Evolutionary conservation across 64 coral and sea anemone species (phyloP), one percentile per base, ranked within the genome.

Genomic region (Actinia equina): DNA sequence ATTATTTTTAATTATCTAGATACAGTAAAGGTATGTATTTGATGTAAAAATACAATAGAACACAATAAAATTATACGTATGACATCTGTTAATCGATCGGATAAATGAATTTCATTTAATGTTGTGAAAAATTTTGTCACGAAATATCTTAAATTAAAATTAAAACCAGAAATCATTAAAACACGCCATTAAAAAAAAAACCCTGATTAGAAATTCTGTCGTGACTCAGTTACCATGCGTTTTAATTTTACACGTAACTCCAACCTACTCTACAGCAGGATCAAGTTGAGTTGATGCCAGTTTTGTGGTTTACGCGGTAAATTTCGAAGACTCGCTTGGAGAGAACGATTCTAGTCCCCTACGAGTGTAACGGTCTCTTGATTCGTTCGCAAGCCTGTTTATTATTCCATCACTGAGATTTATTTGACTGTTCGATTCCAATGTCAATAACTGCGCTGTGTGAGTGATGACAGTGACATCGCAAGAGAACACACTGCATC

Each of bases 211-310:
- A 74, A 74, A 74, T 26, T 26, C 19, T 81, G 20, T 81, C 78
- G 78, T 81, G 44, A 81, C 78, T 81, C 49, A 17, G 78, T 81
- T 52, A 81, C 78, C 78, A 81, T 53, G 78, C 52, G 43, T 81
- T 49, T 81, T 81, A 37, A 52, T 81, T 81, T 49, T 1, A 81
- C 78, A n/a, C n/a, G n/a, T n/a, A n/a, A n/a, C n/a, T n/a, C n/a
- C n/a, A n/a, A n/a, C n/a, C n/a, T n/a, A n/a, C n/a, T n/a, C n/a
- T n/a, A n/a, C n/a, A n/a, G n/a, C n/a, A 41, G 27, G 15, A 52
- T 37, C 30, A 37, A 37, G 30, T 44, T 49, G 78, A 81, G 49
- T 52, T 81, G 42, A 52, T 52, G 78, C 44, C 78, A 81, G 45
- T 81, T 81, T 81, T 5, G 78, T 11, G 49, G 78, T 23, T 4